Percentiles rank a stretch among this genome's conserved stretches.
These are phyloP conservation scores for Eumaeus atala DNA, from an alignment of 1,140 invertebrate genomes.

Conservation along the genomic window DNA sequence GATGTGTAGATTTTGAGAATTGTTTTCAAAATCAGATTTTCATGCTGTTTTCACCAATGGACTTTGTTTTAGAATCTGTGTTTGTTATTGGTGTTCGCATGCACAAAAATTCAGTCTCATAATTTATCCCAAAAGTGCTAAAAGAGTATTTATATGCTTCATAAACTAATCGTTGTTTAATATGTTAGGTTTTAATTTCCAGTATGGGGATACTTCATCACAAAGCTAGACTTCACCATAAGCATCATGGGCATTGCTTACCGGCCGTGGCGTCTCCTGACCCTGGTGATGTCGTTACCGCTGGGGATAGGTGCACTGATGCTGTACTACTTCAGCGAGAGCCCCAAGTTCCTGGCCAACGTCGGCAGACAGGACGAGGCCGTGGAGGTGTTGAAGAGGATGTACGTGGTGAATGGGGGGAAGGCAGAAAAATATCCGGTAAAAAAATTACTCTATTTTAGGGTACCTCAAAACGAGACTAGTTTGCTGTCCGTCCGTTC, in stretches of 20 bases:
- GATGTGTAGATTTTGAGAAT: no score
- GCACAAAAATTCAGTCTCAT: no score
- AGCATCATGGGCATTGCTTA: constrained; percentile 56
- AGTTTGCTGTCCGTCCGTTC: no score
- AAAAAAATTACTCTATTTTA: no score
- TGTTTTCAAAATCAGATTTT: no score
- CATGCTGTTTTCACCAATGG: no score
- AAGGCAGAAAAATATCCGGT: constrained; percentile 46
- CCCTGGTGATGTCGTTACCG: constrained; percentile 78
- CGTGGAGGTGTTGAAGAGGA: constrained; percentile 69
- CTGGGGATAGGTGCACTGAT: constrained; percentile 75
- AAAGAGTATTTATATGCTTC: no score
- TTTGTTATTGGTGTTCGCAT: no score
- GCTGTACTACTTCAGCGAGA: constrained; percentile 79
- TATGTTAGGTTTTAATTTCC: constrained; percentile 21
- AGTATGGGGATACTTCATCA: constrained; percentile 61
- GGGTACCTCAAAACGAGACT: no score
- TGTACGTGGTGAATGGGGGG: constrained; percentile 73
- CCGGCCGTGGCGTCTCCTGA: constrained; percentile 81
- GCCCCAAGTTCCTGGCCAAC: constrained; percentile 80
- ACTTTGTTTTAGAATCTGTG: no score
- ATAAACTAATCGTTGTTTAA: neutral
- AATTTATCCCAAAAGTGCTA: no score
- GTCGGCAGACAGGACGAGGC: constrained; percentile 74
- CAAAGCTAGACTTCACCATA: constrained; percentile 59